Percentiles rank a stretch among this genome's conserved stretches.
Evolutionary conservation across 1,140 invertebrate genomes (phyloP).

Genomic region (Caenorhabditis tropicalis): DNA sequence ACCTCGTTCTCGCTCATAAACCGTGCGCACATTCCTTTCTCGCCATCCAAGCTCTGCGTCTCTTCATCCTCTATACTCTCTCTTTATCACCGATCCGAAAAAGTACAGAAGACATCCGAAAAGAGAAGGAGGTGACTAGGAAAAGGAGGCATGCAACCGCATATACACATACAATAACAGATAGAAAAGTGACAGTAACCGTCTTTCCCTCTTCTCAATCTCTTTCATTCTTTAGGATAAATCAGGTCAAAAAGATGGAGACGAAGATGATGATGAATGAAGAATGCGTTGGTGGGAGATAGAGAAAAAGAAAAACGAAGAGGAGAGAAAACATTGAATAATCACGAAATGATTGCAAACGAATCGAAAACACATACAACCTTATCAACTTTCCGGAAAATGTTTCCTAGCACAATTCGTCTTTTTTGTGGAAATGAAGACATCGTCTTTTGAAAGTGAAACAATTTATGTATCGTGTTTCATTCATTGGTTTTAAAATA

Average conservation of each 20-base stretch:
- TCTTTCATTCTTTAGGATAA: background rate
- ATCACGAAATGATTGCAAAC: background rate
- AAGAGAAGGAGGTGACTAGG: background rate
- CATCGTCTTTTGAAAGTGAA: too few relatives aligned
- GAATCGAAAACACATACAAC: background rate
- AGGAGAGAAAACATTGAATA: background rate
- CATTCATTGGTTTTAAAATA: too few relatives aligned
- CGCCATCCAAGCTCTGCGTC: background rate
- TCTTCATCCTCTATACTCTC: background rate
- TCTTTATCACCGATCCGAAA: constrained; percentile 43
- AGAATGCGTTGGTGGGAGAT: background rate
- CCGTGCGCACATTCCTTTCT: constrained; percentile 37
- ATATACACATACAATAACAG: constrained; percentile 16
- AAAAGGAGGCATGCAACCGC: background rate
- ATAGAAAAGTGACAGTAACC: constrained; percentile 45
- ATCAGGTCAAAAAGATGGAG: constrained; percentile 42
- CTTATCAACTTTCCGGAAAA: constrained; percentile 9
- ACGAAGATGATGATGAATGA: constrained; percentile 39
- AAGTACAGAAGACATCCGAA: constrained; percentile 20
- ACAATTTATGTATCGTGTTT: too few relatives aligned
- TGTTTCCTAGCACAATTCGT: too few relatives aligned
- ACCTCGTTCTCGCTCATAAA: constrained; percentile 36
- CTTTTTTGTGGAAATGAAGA: too few relatives aligned
- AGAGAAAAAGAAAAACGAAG: background rate
- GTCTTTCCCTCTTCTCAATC: background rate